These are phyloP conservation scores for Kryptolebias ocellatus DNA, from an alignment of 2,797 vertebrate species.

Conservation along the genomic window DNA sequence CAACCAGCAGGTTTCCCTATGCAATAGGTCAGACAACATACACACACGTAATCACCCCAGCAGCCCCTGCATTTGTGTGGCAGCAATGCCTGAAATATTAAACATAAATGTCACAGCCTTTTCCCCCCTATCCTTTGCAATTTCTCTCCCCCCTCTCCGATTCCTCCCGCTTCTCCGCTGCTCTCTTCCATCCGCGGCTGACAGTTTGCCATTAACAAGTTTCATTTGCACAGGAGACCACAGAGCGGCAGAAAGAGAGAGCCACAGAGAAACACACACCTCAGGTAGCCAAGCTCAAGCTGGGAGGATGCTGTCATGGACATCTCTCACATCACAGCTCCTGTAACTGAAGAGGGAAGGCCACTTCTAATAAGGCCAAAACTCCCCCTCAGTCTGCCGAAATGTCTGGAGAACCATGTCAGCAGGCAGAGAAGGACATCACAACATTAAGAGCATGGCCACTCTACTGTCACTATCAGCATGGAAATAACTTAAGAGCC, in stretches of 20 bases:
- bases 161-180: slow-evolving; percentile 8
- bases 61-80: slow-evolving; percentile 22
- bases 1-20: slow-evolving; percentile 37
- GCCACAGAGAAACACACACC: slow-evolving; percentile 33
- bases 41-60: slow-evolving; percentile 27
- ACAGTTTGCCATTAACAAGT: slow-evolving; percentile 70
- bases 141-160: slow-evolving; percentile 10
- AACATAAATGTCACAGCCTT: slow-evolving; percentile 59
- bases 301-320: slow-evolving; percentile 38
- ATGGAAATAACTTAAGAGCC: neutral
- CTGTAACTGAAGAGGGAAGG: slow-evolving; percentile 11
- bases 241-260: slow-evolving; percentile 50
- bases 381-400: slow-evolving; percentile 34
- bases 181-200: slow-evolving; percentile 40
- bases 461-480: slow-evolving; percentile 21
- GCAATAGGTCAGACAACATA: slow-evolving; percentile 30
- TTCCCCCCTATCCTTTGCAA: slow-evolving; percentile 30
- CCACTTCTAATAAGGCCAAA: slow-evolving; percentile 55
- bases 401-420: slow-evolving; percentile 35
- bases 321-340: slow-evolving; percentile 33
- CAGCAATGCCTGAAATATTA: slow-evolving; percentile 53
- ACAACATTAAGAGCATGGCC: slow-evolving; percentile 1
- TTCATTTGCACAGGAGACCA: slow-evolving; percentile 57
- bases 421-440: slow-evolving; percentile 17
- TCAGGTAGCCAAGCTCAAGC: slow-evolving; percentile 41